phyloP scores from a whole-genome alignment of 92 coral and sea anemone genomes.

The Palythoa heliodiscus region DNA sequence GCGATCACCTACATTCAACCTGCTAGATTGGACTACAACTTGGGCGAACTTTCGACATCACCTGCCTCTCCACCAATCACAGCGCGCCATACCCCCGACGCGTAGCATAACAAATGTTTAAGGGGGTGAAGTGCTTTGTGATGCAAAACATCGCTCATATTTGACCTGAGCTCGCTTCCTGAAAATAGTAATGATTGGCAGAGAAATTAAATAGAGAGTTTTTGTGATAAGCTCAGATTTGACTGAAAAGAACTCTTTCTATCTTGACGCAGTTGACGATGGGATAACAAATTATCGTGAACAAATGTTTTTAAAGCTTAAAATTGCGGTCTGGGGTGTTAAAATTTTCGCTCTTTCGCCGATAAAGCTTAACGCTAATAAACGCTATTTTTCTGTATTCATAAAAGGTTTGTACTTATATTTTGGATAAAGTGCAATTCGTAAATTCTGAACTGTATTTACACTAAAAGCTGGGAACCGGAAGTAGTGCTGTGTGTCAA shows the following conservation, averaged over 20 bases:
- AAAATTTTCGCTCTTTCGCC: too few species aligned
- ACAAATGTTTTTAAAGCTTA: too few species aligned
- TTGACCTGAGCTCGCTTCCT: constrained; percentile 44
- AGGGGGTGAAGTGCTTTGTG: constrained; percentile 71
- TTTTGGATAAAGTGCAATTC: neutral
- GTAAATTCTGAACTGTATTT: too few species aligned
- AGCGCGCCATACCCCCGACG: constrained; percentile 58
- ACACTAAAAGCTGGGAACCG: neutral
- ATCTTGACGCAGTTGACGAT: neutral
- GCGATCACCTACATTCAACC: constrained; percentile 70
- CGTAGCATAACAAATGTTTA: constrained; percentile 84
- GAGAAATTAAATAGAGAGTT: neutral
- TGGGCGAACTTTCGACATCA: constrained; percentile 51
- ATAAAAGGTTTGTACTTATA: too few species aligned
- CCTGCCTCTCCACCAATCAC: constrained; percentile 86
- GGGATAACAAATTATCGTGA: too few species aligned
- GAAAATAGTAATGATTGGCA: constrained; percentile 34
- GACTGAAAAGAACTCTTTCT: neutral
- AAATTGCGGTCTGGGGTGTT: too few species aligned
- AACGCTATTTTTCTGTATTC: too few species aligned
- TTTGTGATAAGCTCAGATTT: neutral
- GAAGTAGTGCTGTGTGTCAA: neutral
- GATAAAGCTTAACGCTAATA: too few species aligned
- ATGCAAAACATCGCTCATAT: constrained; percentile 65
- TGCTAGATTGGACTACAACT: constrained; percentile 67